Evolutionary conservation across 2,888 invertebrate species (phyloP).

Genomic region (Entomobrya multifasciata): DNA sequence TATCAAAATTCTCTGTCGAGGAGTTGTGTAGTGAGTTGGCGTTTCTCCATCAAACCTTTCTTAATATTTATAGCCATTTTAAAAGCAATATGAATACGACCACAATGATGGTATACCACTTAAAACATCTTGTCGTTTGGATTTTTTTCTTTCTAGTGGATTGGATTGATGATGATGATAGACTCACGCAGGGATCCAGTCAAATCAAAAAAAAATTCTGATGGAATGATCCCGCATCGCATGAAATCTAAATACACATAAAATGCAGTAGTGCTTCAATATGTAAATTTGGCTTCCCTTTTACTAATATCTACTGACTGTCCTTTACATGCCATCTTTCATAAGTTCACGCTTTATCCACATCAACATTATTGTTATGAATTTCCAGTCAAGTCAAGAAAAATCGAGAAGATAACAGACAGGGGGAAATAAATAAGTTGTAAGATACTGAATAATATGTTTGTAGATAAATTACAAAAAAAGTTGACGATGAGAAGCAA

Average conservation of each 20-base stretch:
- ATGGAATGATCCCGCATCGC: slow-evolving; percentile 63
- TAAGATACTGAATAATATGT: neutral
- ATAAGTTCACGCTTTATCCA: neutral
- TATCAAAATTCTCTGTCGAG: neutral
- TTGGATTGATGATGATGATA: slow-evolving; percentile 68
- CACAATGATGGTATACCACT: slow-evolving; percentile 15
- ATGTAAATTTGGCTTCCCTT: neutral
- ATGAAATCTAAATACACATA: slow-evolving; percentile 57
- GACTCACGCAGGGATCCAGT: slow-evolving; percentile 66
- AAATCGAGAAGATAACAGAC: slow-evolving; percentile 5
- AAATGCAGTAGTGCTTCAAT: slow-evolving; percentile 29
- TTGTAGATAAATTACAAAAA: too few relatives aligned
- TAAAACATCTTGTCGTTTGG: slow-evolving; percentile 30
- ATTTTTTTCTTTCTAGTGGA: slow-evolving; percentile 45
- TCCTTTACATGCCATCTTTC: neutral
- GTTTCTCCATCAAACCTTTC: neutral
- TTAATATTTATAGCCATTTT: slow-evolving; percentile 57
- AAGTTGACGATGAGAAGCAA: slow-evolving; percentile 44
- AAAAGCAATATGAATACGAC: slow-evolving; percentile 8
- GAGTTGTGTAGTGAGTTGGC: too few relatives aligned
- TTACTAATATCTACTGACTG: slow-evolving; percentile 1
- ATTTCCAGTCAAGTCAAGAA: neutral
- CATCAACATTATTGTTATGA: neutral
- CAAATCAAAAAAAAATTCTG: slow-evolving; percentile 63
- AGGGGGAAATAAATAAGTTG: slow-evolving; percentile 18